Percentiles rank a stretch among this genome's conserved stretches.
phyloP scores from a whole-genome alignment of 1,140 invertebrate genomes.

The Drosophila arizonae region DNA sequence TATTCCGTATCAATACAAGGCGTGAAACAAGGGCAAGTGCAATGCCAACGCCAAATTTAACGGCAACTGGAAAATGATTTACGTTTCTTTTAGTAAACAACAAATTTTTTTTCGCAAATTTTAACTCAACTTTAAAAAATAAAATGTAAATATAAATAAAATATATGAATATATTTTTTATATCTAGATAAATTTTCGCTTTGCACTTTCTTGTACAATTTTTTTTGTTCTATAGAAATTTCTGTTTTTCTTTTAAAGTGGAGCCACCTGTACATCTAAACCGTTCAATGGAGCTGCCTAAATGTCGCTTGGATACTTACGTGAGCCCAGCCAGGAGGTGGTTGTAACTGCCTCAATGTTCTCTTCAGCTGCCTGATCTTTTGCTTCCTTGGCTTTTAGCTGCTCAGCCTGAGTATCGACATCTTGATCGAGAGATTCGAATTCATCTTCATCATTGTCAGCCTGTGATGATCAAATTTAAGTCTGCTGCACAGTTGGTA shows the following conservation, averaged over 20 bases:
- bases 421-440: slow-evolving; percentile 78
- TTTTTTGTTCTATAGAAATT: background rate
- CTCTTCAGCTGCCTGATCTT: slow-evolving; percentile 49
- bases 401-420: slow-evolving; percentile 80
- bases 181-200: slow-evolving; percentile 24
- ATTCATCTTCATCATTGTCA: slow-evolving; percentile 53
- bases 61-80: slow-evolving; percentile 87
- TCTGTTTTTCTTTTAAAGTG: slow-evolving; percentile 9
- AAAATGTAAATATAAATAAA: background rate
- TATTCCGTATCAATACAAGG: slow-evolving; percentile 86
- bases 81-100: slow-evolving; percentile 61
- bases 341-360: slow-evolving; percentile 69
- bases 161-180: slow-evolving; percentile 14
- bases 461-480: slow-evolving; percentile 1
- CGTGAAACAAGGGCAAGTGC: slow-evolving; percentile 90
- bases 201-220: slow-evolving; percentile 83
- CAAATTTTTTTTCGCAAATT: slow-evolving; percentile 15
- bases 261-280: slow-evolving; percentile 46
- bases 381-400: slow-evolving; percentile 35
- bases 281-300: slow-evolving; percentile 40
- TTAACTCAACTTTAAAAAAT: slow-evolving; percentile 28
- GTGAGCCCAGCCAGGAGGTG: slow-evolving; percentile 74
- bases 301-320: slow-evolving; percentile 61
- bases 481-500: background rate
- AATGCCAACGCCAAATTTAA: slow-evolving; percentile 90